These are phyloP conservation scores for Symphodus melops DNA, from an alignment of 2,113 vertebrate species.

Conservation along the genomic window DNA sequence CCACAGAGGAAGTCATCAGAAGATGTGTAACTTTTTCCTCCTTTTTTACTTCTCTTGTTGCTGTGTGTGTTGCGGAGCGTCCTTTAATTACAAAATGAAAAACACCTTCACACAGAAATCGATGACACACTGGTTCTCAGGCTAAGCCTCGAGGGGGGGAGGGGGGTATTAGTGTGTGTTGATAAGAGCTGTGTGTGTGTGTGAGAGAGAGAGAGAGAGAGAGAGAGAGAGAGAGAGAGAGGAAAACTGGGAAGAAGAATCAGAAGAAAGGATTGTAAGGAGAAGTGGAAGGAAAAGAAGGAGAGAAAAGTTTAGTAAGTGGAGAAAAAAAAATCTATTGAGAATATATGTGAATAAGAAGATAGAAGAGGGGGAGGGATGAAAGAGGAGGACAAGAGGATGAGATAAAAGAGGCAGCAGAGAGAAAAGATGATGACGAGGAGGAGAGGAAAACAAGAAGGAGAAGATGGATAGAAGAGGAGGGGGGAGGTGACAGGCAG, in stretches of 20 bases:
- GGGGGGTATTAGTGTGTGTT: neutral
- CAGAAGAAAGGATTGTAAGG: too few species aligned
- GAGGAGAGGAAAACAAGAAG: too few species aligned
- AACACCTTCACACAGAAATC: slow-evolving; percentile 51
- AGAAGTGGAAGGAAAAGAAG: neutral
- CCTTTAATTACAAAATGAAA: slow-evolving; percentile 66
- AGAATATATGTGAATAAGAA: neutral
- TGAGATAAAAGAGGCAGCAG: too few species aligned
- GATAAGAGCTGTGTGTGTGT: neutral
- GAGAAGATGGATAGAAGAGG: too few species aligned
- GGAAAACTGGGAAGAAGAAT: too few species aligned
- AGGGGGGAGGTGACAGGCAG: neutral
- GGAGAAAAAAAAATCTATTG: too few species aligned
- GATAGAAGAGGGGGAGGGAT: neutral
- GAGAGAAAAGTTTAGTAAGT: neutral
- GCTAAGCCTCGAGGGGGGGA: slow-evolving; percentile 2
- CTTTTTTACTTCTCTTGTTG: too few species aligned
- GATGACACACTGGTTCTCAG: slow-evolving; percentile 57
- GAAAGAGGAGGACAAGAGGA: neutral
- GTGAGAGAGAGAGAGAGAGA: too few species aligned
- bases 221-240: too few species aligned
- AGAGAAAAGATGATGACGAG: neutral
- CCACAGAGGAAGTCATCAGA: neutral
- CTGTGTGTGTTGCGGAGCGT: slow-evolving; percentile 36
- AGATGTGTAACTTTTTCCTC: too few species aligned